Conservation (phyloP, 2,888 invertebrate species). For the Poecilus cupreus region DNA sequence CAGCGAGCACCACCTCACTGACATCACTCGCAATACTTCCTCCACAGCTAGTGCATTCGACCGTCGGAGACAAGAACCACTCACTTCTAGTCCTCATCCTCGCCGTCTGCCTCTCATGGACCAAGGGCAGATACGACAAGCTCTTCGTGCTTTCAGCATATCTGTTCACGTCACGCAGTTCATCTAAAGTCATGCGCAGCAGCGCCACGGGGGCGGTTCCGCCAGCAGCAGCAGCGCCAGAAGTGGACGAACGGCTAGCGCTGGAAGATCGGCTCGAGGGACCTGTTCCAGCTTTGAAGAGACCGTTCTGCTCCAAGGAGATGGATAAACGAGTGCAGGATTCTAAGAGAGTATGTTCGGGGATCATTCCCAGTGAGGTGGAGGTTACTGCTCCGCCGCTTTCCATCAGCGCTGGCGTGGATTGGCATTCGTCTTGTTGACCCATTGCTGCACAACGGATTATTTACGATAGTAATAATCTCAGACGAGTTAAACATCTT, state of each 20-base stretch:
- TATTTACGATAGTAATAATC: no score
- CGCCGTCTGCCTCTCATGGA: constrained; percentile 96
- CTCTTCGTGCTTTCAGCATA: constrained; percentile 95
- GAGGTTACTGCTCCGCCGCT: constrained; percentile 79
- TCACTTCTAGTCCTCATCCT: constrained; percentile 97
- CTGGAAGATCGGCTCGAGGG: constrained; percentile 50
- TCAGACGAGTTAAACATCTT: no score
- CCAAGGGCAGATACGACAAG: constrained; percentile 93
- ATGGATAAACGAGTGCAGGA: constrained; percentile 91
- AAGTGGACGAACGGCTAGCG: constrained; percentile 30
- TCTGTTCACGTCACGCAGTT: constrained; percentile 89
- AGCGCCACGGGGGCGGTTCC: constrained; percentile 64
- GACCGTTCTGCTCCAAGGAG: constrained; percentile 88
- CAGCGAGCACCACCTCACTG: constrained; percentile 70
- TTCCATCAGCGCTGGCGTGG: constrained; percentile 88
- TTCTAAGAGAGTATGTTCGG: constrained; percentile 89
- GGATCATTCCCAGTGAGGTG: constrained; percentile 86
- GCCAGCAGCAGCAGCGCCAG: not conserved
- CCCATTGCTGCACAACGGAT: constrained; percentile 77
- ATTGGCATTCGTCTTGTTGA: constrained; percentile 92
- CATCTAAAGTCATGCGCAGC: constrained; percentile 87
- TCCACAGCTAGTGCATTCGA: constrained; percentile 72
- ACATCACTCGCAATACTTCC: constrained; percentile 71
- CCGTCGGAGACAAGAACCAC: constrained; percentile 92
- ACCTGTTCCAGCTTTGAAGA: constrained; percentile 75